Evolutionary conservation across 2,797 vertebrate genomes (phyloP).

Genomic region (Xiphorhynchus erythropygius): DNA sequence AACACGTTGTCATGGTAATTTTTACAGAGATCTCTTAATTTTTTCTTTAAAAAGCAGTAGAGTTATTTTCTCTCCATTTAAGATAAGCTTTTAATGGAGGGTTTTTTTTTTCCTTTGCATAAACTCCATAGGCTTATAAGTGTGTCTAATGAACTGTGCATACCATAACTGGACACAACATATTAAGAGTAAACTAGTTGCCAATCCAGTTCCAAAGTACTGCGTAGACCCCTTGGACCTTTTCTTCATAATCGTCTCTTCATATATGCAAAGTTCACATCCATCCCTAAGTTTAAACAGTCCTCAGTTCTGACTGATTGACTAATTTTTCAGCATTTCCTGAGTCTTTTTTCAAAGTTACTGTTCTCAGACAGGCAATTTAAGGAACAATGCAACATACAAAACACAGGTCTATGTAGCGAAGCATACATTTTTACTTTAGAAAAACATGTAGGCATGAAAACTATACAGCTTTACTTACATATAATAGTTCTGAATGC

Average conservation of each 20-base stretch:
- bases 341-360: neutral
- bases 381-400: neutral
- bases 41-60: neutral
- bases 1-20: neutral
- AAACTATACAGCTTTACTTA: constrained; percentile 78
- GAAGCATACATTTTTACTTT: neutral
- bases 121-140: neutral
- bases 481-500: constrained; percentile 83
- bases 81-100: neutral
- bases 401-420: neutral
- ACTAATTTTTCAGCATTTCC: neutral
- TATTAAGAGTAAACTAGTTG: neutral
- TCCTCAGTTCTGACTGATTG: neutral
- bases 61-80: accelerated
- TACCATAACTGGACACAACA: neutral
- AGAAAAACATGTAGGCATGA: neutral
- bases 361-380: neutral
- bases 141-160: neutral
- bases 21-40: neutral
- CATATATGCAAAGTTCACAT: neutral
- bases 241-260: neutral
- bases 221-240: neutral
- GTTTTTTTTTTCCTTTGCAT: neutral
- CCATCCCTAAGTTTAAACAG: neutral
- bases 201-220: neutral